Evolutionary conservation across 2,888 invertebrate species (phyloP).

Genomic region (Lycaena phlaeas): DNA sequence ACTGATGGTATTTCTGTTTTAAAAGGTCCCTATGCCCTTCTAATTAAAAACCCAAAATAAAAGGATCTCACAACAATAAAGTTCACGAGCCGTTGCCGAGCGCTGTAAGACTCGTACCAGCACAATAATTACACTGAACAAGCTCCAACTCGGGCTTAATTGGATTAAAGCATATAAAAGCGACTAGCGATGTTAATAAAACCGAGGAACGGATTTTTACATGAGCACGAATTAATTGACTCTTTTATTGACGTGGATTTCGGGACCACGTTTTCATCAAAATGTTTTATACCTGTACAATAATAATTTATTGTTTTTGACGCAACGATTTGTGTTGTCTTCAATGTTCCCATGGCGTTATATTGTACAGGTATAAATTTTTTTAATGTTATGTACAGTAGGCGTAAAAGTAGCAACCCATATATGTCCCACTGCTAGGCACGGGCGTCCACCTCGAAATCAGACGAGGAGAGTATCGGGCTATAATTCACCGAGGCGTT

Average conservation of each 20-base stretch:
- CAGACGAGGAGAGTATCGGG: no score
- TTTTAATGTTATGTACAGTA: no score
- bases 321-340: no score
- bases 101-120: slow-evolving; percentile 2
- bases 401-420: no score
- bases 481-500: no score
- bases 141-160: slow-evolving; percentile 28
- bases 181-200: slow-evolving; percentile 26
- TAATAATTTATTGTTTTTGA: no score
- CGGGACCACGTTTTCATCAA: not conserved
- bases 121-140: slow-evolving; percentile 8
- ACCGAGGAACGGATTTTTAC: slow-evolving; percentile 19
- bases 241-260: slow-evolving; percentile 1
- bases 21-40: slow-evolving; percentile 1
- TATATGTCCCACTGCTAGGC: no score
- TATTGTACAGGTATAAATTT: no score
- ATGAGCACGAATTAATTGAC: not conserved
- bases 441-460: no score
- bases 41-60: slow-evolving; percentile 6
- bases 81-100: slow-evolving; percentile 6
- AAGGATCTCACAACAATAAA: slow-evolving; percentile 5
- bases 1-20: no score
- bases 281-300: not conserved
- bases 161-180: slow-evolving; percentile 29
- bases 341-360: no score